Evolutionary conservation across 2,888 invertebrate species (phyloP), one percentile per base, ranked within the genome.

Genomic region (Rhingia rostrata): DNA sequence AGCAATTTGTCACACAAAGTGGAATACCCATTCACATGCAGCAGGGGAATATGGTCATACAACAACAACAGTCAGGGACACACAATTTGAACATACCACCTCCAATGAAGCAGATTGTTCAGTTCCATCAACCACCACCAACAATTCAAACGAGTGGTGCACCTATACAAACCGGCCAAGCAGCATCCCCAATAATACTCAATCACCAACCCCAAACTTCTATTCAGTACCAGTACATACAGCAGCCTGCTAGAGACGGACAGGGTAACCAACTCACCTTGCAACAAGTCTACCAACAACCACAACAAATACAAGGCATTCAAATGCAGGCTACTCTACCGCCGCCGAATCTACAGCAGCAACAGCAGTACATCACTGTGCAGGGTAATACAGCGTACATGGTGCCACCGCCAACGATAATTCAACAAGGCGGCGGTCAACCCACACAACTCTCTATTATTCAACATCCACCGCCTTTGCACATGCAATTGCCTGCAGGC

Each of bases 351-450:
- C 39, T 85, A 14, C 85, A 75, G 3, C 85, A 85, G 41, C 86
- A 84, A 32, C 88, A 88, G 51, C 88, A 88, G 22, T 88, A 80
- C 69, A 87, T 88, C 7, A 87, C 88, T 0, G 86, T 88, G 6
- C 88, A 88, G 32, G 88, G 88, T 0, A 88, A 87, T 54, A 87
- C 88, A 5, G 86, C 88, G 0, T 88, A 87, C 45, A 88, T 88
- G 87, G 82, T 88, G 56, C 88, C 88, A 6, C 88, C 88, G 6
- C 87, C 88, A 35, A 88, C 88, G 56, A 86, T 88, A 51, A 87
- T 87, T n/a, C 86, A 87, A 35, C 87, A 87, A 45, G 61, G 84
- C 6, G 80, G 61, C 2, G 33, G 61, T 0, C 86, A 82, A 4
- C 86, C 73, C 0, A 70, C 86, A 1, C 86, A 86, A 49, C 32